Evolutionary conservation across 2,113 vertebrate genomes (phyloP).

Genomic region (Tachysurus fulvidraco): DNA sequence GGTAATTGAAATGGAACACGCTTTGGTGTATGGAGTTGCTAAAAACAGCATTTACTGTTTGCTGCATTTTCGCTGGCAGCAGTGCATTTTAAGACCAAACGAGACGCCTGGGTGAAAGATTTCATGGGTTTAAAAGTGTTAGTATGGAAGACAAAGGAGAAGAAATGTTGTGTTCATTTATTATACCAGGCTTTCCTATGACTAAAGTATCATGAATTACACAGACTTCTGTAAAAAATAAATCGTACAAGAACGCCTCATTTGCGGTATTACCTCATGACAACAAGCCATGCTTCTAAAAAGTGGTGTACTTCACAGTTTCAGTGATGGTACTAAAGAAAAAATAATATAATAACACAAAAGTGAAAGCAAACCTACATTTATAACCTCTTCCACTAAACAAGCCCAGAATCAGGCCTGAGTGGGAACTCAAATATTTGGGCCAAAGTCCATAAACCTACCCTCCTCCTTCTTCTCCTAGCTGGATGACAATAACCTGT

Average conservation of each 20-base stretch:
- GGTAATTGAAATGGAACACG: too few relatives aligned
- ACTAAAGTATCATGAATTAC: neutral
- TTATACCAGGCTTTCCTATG: neutral
- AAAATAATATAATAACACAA: neutral
- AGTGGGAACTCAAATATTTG: neutral
- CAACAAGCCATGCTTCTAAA: neutral
- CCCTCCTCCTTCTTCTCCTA: slow-evolving; percentile 35
- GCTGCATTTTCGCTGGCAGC: too few relatives aligned
- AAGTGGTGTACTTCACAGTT: neutral
- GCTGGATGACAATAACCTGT: slow-evolving; percentile 30
- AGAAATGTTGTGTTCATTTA: neutral
- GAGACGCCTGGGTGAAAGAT: too few relatives aligned
- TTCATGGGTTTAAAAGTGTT: too few relatives aligned
- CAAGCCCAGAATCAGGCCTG: neutral
- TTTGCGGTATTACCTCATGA: neutral
- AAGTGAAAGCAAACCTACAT: slow-evolving; percentile 3
- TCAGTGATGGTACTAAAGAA: neutral
- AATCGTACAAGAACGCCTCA: neutral
- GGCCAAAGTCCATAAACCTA: slow-evolving; percentile 13
- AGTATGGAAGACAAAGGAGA: neutral
- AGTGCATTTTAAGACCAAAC: too few relatives aligned
- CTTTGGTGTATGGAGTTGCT: too few relatives aligned
- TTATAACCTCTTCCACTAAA: neutral
- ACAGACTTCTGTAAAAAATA: neutral
- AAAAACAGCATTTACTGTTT: too few relatives aligned